Conservation (phyloP, 1,140 invertebrate genomes). For the Brachionus asplanchnoidis region DNA sequence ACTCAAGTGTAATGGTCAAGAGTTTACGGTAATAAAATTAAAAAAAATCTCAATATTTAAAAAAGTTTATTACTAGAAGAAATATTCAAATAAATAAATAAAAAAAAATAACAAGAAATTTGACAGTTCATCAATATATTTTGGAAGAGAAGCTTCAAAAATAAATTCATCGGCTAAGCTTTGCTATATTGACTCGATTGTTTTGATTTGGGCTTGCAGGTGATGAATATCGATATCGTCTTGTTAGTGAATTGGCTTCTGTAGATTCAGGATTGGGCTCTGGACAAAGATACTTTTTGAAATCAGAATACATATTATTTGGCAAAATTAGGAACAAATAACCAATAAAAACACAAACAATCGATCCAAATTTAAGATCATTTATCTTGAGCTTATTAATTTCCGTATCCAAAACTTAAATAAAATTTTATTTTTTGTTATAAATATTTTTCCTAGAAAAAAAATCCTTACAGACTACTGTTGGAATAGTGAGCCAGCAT, state of each 20-base stretch:
- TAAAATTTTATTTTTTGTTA: neutral
- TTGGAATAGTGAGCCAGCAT: neutral
- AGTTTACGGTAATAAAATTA: too few species aligned
- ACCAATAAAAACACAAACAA: slow-evolving; percentile 12
- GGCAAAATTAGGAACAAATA: slow-evolving; percentile 13
- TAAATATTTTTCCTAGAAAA: too few species aligned
- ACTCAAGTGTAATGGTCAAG: too few species aligned
- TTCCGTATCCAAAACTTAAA: slow-evolving; percentile 5
- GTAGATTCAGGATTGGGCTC: neutral
- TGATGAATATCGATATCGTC: slow-evolving; percentile 19
- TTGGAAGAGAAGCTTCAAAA: neutral
- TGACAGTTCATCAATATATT: neutral
- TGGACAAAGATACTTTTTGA: neutral
- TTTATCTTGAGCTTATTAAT: neutral
- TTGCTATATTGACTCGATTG: neutral
- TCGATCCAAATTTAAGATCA: slow-evolving; percentile 21
- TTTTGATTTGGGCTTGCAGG: slow-evolving; percentile 20
- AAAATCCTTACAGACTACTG: neutral
- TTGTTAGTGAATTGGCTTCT: neutral
- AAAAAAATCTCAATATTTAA: neutral
- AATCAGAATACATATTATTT: slow-evolving; percentile 28
- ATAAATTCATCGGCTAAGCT: neutral
- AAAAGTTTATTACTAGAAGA: neutral
- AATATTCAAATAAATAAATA: neutral
- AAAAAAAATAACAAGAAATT: neutral